Base-by-base conservation (phyloP, 1,140 invertebrate species). In the Lepidurus arcticus region DNA sequence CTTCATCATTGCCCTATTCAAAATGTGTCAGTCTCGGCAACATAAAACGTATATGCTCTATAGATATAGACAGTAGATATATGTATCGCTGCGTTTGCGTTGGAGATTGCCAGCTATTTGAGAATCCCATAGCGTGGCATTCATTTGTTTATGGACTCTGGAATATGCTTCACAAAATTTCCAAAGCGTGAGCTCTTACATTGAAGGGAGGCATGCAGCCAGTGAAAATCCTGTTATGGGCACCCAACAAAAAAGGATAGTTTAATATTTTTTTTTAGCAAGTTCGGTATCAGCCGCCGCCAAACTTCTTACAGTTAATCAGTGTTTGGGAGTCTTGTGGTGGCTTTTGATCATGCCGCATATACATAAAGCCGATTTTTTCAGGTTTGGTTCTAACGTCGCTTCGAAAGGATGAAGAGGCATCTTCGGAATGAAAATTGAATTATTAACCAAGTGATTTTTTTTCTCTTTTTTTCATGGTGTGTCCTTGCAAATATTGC, bases 1-100 rank as follows among this genome's bases (percentile, higher is more conserved):
- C 53, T 65, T 65, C 53, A 21, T 65, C 53, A 65, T 65, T 65
- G 13, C 53, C 53, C 53, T 65, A 65, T 65, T 65, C 53, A 65
- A 65, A 65, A 21, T 7, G 6, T n/a, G 9, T 7, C 53, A 7
- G 21, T 65, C 34, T 65, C 53, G 53, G 53, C 53, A 21, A 13
- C 53, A 65, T n/a, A 21, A n/a, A 65, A 65, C 21, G 21, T 13
- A 65, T 65, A 13, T 7, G 16, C 16, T 65, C 34, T 34, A 34
- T 34, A 34, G 34, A 34, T 34, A 34, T 3, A 34, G 34, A 34
- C 34, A 34, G 34, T 34, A 34, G 34, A 34, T 34, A 34, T 34
- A 34, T 34, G 34, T 34, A 34, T 34, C 34, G 34, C 34, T 34
- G 4, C 34, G 34, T 34, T 34, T 34, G 34, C 34, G 3, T 34